Base-by-base conservation (phyloP, 2,888 invertebrate genomes). In the Mythimna albipuncta region DNA sequence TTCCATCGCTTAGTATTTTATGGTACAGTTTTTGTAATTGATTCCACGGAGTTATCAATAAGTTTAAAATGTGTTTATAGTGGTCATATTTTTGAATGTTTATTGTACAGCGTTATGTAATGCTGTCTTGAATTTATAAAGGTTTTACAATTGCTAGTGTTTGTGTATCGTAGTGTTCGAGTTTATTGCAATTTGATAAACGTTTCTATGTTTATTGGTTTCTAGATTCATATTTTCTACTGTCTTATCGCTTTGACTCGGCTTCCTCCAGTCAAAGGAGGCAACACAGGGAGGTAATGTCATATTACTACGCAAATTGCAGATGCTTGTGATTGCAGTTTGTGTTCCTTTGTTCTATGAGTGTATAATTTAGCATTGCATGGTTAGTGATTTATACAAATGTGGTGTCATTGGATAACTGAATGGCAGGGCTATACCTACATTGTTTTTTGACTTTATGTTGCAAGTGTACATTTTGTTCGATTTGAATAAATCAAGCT, bases 11-110 rank as follows among this genome's bases (percentile, higher is more conserved):
- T 88, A 89, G 91, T 95, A 91, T 92, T 95, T 95, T 95, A 96
- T 93, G 93, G 87, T 90, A 90, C 92, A 91, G 92, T 94, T 95
- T 94, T 93, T 93, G 91, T 93, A 94, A 95, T 95, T 95, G 94
- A 96, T 96, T 94, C 88, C 87, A 87, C 85, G 79, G 88, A 85
- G 88, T 89, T 91, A 90, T 90, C 91, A 90, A 93, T 93, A 92
- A 90, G 84, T 91, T 89, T 87, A 83, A 88, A 85, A 83, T 81
- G 77, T 72, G 82, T 89, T 89, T 91, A 88, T 89, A 82, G 86
- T 83, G 75, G 84, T 79, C 79, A 79, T 83, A 85, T 87, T 81
- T 85, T 85, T 71, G 72, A 69, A 75, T 78, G 81, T 88, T 85
- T 85, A 84, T 85, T 79, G 83, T 64, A 32, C 64, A 69, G 19